These are phyloP conservation scores for Petrocephalus schoutedeni DNA, from an alignment of 2,797 vertebrate genomes.

Conservation along the genomic window DNA sequence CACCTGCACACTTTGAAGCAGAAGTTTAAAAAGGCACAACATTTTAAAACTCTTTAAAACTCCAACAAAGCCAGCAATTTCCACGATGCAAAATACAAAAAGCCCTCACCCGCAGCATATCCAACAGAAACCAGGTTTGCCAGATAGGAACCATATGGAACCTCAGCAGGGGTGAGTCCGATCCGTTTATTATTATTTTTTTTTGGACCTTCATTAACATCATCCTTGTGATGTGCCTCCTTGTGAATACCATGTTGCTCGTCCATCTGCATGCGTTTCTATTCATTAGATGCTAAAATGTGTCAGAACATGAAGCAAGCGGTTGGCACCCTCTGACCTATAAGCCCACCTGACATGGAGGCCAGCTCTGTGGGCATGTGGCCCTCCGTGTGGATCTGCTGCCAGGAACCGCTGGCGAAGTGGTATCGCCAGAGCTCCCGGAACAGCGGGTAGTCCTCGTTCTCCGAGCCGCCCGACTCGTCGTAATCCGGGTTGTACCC, in stretches of 20 bases:
- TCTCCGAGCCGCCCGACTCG: slow-evolving; percentile 88
- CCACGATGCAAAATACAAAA: background rate
- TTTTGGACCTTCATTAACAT: background rate
- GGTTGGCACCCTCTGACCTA: background rate
- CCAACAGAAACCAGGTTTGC: background rate
- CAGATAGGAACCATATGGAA: background rate
- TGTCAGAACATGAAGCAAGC: background rate
- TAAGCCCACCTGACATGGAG: slow-evolving; percentile 85
- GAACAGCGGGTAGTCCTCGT: slow-evolving; percentile 94
- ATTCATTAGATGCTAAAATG: slow-evolving; percentile 19
- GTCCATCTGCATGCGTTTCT: background rate
- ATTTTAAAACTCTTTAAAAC: background rate
- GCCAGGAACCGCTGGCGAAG: slow-evolving; percentile 92
- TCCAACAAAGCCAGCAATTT: background rate
- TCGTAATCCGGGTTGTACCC: slow-evolving; percentile 96
- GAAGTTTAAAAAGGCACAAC: background rate
- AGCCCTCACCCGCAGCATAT: background rate
- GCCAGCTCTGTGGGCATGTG: slow-evolving; percentile 95
- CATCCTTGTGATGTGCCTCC: background rate
- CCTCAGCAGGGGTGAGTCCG: background rate
- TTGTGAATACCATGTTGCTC: background rate
- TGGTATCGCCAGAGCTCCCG: slow-evolving; percentile 95
- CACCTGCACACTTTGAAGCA: background rate
- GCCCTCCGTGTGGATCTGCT: slow-evolving; percentile 91
- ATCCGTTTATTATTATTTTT: background rate